Percentiles rank a stretch among this genome's conserved stretches.
These are phyloP conservation scores for Gnathonemus echidnorhynchus DNA, from an alignment of 2,113 vertebrate species.

Conservation along the genomic window DNA sequence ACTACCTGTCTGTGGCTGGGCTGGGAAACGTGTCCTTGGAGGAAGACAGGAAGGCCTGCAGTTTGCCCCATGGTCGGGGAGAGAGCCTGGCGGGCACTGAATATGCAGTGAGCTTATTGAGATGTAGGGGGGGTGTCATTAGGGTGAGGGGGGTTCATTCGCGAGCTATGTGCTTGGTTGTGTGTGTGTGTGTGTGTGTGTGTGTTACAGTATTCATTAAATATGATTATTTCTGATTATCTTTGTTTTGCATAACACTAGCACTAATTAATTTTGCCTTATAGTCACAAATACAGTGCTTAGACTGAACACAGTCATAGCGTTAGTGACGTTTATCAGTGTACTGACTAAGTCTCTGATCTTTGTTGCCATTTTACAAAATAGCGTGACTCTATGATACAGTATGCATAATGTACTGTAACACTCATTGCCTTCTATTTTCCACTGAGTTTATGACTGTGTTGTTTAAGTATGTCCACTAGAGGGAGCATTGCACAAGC, in stretches of 20 bases:
- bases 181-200: background rate
- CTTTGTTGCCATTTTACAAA: background rate
- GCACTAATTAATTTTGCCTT: background rate
- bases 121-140: background rate
- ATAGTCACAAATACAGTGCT: background rate
- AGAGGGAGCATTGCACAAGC: slow-evolving; percentile 7
- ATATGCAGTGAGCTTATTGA: background rate
- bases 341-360: background rate
- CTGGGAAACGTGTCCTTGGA: background rate
- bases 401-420: background rate
- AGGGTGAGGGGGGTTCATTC: no score
- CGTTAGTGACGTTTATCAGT: background rate
- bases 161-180: background rate
- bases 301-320: background rate
- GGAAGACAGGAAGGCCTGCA: background rate
- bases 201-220: background rate
- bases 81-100: background rate
- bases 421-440: background rate
- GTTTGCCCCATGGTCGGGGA: background rate
- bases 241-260: background rate
- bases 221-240: background rate
- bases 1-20: background rate
- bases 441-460: background rate
- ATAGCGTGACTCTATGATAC: background rate
- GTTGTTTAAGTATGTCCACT: background rate